Base-by-base conservation (phyloP, 2,113 vertebrate species). In the Rhadina sibilatrix region DNA sequence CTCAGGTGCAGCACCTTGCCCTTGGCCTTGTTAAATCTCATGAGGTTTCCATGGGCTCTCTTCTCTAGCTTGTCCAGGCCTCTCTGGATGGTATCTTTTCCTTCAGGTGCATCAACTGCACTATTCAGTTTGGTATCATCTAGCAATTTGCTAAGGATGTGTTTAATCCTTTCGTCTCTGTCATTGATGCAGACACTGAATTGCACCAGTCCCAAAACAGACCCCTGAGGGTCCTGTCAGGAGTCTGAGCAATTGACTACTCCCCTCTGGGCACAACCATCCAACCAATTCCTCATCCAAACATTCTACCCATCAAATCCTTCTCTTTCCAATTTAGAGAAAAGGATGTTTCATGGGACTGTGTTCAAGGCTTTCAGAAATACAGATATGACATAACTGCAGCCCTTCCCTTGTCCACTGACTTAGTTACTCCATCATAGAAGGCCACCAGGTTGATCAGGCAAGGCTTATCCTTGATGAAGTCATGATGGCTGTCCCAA, bases 281-380 rank as follows among this genome's bases (percentile, higher is more conserved):
- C 9, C 27, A 52, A 60, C 9, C 27, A 14, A 23, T 33, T 60
- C 14, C 9, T 44, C 14, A 60, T 50, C 15, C 22, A 69, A n/a
- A 28, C 5, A 12, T 69, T 60, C 47, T 4, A 23, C 4, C 10
- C 19, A 46, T 38, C 6, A 53, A 69, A 60, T 61, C 31, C 25
- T 74, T 68, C 21, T 44, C 15, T 46, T 44, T n/a, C 54, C 23
- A 53, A 5, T 47, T 47, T 53, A 54, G 19, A n/a, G 23, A 61
- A 37, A 78, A 60, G 3, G 15, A 61, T 46, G 3, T 46, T 28
- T 27, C 24, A 24, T 0, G 0, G n/a, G 7, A 23, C 14, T 18
- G 4, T 52, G 21, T 37, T 44, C 27, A 60, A 61, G 46, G 20
- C 16, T 63, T 63, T 54, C 24, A 70, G 30, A 79, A 63, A 54